These are phyloP conservation scores for Mercenaria mercenaria DNA, from an alignment of 1,140 invertebrate species.

Conservation along the genomic window DNA sequence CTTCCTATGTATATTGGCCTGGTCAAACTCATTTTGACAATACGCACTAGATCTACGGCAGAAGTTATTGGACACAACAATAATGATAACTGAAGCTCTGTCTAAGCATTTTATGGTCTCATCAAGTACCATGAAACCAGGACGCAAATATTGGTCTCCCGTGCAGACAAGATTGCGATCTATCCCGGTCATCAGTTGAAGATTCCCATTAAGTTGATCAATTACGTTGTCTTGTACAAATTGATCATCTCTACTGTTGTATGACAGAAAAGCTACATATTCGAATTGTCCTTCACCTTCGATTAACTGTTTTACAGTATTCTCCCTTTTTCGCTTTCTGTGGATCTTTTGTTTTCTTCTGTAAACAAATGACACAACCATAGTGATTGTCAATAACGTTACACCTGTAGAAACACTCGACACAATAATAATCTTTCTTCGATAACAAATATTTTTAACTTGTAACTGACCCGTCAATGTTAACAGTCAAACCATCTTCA, in stretches of 20 bases:
- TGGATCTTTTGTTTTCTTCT: too few relatives aligned
- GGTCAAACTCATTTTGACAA: slow-evolving; percentile 1
- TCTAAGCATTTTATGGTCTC: not conserved
- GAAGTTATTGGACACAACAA: not conserved
- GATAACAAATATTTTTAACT: too few relatives aligned
- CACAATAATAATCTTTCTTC: too few relatives aligned
- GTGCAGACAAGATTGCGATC: not conserved
- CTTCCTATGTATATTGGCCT: not conserved
- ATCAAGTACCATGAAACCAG: not conserved
- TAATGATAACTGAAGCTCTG: not conserved
- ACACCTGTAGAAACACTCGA: too few relatives aligned
- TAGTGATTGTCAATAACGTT: too few relatives aligned
- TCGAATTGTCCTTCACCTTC: too few relatives aligned
- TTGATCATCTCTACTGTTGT: not conserved
- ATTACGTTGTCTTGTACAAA: too few relatives aligned
- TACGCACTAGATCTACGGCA: not conserved
- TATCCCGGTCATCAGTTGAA: not conserved
- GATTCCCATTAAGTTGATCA: too few relatives aligned
- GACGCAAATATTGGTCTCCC: not conserved
- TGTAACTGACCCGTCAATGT: too few relatives aligned
- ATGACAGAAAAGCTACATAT: not conserved
- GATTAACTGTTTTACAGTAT: too few relatives aligned
- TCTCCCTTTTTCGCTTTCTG: too few relatives aligned
- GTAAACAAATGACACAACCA: not conserved
- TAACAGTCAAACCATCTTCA: not conserved